phyloP scores from a whole-genome alignment of 2,113 vertebrate genomes.

The Semicossyphus pulcher region DNA sequence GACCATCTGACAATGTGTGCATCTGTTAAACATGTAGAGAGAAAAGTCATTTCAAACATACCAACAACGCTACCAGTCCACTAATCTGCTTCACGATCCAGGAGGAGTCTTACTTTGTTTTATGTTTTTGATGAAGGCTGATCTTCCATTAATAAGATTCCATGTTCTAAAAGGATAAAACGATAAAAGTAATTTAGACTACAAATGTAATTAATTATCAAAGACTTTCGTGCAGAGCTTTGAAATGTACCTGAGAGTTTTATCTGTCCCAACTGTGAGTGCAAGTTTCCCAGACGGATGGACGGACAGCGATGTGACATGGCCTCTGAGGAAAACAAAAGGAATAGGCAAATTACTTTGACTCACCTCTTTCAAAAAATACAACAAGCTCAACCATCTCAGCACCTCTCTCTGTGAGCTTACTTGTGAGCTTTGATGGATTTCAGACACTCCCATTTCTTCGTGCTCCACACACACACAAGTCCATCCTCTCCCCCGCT shows the following conservation, averaged over 20 bases:
- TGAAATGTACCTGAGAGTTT: conserved; percentile 88
- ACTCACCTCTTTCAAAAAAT: neutral
- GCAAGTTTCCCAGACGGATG: conserved; percentile 97
- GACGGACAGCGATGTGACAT: conserved; percentile 91
- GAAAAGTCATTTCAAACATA: neutral
- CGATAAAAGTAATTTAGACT: accelerated
- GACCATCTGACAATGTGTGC: conserved; percentile 96
- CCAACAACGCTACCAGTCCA: neutral
- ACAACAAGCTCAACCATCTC: neutral
- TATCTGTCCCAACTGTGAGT: conserved; percentile 95
- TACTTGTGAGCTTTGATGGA: conserved; percentile 95
- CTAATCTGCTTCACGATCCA: neutral
- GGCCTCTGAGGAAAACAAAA: conserved; percentile 83
- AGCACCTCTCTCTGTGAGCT: conserved; percentile 41
- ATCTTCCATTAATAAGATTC: conserved; percentile 95
- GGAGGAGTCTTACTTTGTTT: conserved; percentile 90
- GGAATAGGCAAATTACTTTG: neutral
- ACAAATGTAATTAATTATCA: accelerated
- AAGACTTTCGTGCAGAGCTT: neutral
- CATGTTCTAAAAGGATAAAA: conserved; percentile 87
- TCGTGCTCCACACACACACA: conserved; percentile 94
- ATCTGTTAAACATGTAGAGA: conserved; percentile 75
- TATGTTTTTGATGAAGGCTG: conserved; percentile 97
- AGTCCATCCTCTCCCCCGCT: conserved; percentile 95
- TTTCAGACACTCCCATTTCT: conserved; percentile 96